Base-by-base conservation (phyloP, 2,113 vertebrate species). In the Jaculus jaculus region DNA sequence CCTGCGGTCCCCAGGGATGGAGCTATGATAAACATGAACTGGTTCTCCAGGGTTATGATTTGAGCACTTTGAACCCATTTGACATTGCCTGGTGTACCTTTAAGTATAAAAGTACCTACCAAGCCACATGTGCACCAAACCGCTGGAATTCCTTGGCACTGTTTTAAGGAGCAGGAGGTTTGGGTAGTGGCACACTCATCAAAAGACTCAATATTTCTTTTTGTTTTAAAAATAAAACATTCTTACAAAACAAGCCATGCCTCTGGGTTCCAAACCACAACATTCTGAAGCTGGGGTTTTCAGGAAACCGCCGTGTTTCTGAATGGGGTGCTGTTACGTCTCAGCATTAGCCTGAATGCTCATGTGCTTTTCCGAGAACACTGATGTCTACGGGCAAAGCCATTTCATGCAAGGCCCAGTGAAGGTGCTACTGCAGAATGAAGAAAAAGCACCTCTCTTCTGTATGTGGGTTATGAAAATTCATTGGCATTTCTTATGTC, bases 131-230 rank as follows among this genome's bases (percentile, higher is more conserved):
- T 96, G 86, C 90, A 93, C 60, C 94, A 97, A 95, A 97, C 97
- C 97, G 91, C 94, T 97, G 95, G 96, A 95, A 97, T 97, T 97
- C 92, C 93, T 97, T 97, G 97, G 97, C 96, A 95, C 79, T 96
- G 92, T 96, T 97, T 97, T 91, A 79, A 42, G 10, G 13, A 96
- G 79, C n/a, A 66, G 65, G 75, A 96, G 75, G 65, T 34, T 90
- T 95, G 91, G 92, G 72, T 83, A 78, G 90, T 84, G 82, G 96
- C 93, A 84, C 91, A 87, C 91, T 97, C 90, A 96, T 84, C 65
- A 95, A 94, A 96, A 47, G 90, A 93, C 89, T 93, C 68, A 51
- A 2, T 82, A 65, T 63, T 92, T 81, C 37, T 93, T 54, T 77
- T 83, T 74, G 61, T 95, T 97, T 94, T 92, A 95, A 97, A 97